A percentile compares a stretch with the other conserved stretches of the same genome.
Evolutionary conservation across 2,888 invertebrate genomes (phyloP).

Genomic region (Drosophila suboccidentalis): DNA sequence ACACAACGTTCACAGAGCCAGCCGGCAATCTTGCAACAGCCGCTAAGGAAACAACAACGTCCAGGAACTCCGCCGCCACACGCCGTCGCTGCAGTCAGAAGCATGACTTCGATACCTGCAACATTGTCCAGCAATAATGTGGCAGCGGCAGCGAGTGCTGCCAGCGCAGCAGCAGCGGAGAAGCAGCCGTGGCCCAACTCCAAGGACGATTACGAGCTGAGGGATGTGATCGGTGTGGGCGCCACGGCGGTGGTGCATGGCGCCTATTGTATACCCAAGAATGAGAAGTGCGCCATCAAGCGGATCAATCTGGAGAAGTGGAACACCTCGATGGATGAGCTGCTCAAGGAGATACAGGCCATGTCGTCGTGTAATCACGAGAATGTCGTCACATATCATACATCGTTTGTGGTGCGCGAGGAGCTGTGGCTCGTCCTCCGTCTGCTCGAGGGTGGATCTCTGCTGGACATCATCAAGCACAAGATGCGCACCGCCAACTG

Average conservation of each 20-base stretch:
- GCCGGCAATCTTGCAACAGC: conserved; percentile 56
- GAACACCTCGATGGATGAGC: conserved; percentile 99
- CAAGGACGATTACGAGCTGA: conserved; percentile 96
- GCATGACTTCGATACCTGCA: conserved; percentile 74
- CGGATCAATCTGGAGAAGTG: conserved; percentile 99
- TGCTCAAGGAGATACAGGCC: conserved; percentile 95
- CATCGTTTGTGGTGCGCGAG: conserved; percentile 98
- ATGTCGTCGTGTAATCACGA: conserved; percentile 99
- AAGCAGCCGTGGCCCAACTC: conserved; percentile 93
- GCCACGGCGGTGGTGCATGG: conserved; percentile 98
- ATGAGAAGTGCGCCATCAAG: conserved; percentile 99
- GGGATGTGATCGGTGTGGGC: conserved; percentile 98
- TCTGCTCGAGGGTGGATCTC: conserved; percentile 96
- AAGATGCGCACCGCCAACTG: conserved; percentile 97
- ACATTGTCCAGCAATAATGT: conserved; percentile 74
- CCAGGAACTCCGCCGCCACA: conserved; percentile 71
- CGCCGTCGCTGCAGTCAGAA: conserved; percentile 54
- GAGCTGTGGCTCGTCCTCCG: conserved; percentile 98
- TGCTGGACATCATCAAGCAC: conserved; percentile 96
- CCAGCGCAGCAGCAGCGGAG: conserved; percentile 83
- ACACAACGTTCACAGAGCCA: conserved; percentile 57
- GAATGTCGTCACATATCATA: conserved; percentile 99
- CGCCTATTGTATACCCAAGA: conserved; percentile 95
- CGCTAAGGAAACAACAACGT: conserved; percentile 30
- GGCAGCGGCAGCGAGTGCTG: conserved; percentile 86